Percentiles rank a stretch among this genome's conserved stretches.
Conservation (phyloP, 2,113 vertebrate genomes). For the Oplegnathus fasciatus region DNA sequence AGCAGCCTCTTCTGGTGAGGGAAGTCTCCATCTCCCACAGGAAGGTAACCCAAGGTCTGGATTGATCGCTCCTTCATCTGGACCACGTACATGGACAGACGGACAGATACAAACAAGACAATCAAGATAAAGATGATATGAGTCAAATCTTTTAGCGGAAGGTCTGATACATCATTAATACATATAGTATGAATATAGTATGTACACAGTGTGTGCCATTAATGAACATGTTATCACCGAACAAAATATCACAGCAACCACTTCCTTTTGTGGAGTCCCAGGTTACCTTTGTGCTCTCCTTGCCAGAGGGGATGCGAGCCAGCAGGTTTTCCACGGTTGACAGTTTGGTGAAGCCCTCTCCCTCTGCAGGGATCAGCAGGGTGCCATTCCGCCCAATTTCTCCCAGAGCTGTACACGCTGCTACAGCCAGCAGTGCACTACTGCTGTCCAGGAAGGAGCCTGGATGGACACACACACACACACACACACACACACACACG, state of each 20-base stretch:
- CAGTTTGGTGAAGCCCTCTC: slow-evolving; percentile 92
- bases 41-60: slow-evolving; percentile 95
- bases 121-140: neutral
- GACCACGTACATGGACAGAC: slow-evolving; percentile 50
- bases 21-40: slow-evolving; percentile 95
- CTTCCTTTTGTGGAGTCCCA: neutral
- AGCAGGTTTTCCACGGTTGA: slow-evolving; percentile 92
- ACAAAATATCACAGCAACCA: neutral
- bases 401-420: slow-evolving; percentile 93
- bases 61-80: slow-evolving; percentile 98
- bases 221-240: neutral
- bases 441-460: slow-evolving; percentile 93
- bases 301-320: slow-evolving; percentile 93
- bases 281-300: slow-evolving; percentile 94
- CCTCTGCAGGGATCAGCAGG: slow-evolving; percentile 90
- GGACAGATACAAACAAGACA: neutral
- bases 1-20: slow-evolving; percentile 94
- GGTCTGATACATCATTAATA: neutral
- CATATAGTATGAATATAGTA: neutral
- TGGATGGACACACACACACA: slow-evolving; percentile 62
- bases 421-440: slow-evolving; percentile 89
- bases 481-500: neutral
- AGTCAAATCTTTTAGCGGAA: neutral
- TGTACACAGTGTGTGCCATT: no score
- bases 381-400: slow-evolving; percentile 94